A percentile compares a stretch with the other conserved stretches of the same genome.
phyloP scores from a whole-genome alignment of 2,113 vertebrate genomes.

The Pao palembangensis region DNA sequence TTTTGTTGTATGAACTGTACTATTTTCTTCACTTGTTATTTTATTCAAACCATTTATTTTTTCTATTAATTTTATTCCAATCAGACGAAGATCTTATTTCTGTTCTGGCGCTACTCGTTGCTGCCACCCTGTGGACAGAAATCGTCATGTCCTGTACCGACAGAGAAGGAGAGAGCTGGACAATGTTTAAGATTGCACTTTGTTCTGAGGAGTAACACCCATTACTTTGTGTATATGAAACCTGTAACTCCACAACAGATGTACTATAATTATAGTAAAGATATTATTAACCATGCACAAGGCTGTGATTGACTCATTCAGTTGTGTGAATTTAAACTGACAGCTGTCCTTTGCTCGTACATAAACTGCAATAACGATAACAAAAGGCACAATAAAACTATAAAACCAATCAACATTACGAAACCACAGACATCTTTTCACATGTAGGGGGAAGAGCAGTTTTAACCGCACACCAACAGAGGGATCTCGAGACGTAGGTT shows the following conservation, averaged over 20 bases:
- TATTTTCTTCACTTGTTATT: slow-evolving; percentile 20
- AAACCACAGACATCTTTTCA: too few species aligned
- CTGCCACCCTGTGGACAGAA: slow-evolving; percentile 49
- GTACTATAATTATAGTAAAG: slow-evolving; percentile 57
- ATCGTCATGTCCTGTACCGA: slow-evolving; percentile 12
- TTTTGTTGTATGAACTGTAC: slow-evolving; percentile 17
- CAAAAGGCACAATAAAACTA: neutral
- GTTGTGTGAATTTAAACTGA: neutral
- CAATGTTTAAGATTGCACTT: slow-evolving; percentile 27
- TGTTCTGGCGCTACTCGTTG: slow-evolving; percentile 33
- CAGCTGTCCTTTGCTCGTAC: neutral
- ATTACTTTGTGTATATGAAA: slow-evolving; percentile 50
- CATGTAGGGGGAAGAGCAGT: too few species aligned
- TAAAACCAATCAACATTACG: too few species aligned
- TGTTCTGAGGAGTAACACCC: slow-evolving; percentile 22
- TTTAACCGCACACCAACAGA: too few species aligned
- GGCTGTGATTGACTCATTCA: neutral
- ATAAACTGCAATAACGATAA: neutral
- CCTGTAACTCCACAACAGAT: slow-evolving; percentile 37
- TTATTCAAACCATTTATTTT: slow-evolving; percentile 34
- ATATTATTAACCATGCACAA: slow-evolving; percentile 28
- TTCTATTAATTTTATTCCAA: slow-evolving; percentile 11
- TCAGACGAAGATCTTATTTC: slow-evolving; percentile 7
- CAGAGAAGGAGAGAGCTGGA: slow-evolving; percentile 33
- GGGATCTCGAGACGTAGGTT: too few species aligned